Percentiles rank a stretch among this genome's conserved stretches.
phyloP scores from a whole-genome alignment of 2,797 vertebrate species.

The Xyrichtys novacula region DNA sequence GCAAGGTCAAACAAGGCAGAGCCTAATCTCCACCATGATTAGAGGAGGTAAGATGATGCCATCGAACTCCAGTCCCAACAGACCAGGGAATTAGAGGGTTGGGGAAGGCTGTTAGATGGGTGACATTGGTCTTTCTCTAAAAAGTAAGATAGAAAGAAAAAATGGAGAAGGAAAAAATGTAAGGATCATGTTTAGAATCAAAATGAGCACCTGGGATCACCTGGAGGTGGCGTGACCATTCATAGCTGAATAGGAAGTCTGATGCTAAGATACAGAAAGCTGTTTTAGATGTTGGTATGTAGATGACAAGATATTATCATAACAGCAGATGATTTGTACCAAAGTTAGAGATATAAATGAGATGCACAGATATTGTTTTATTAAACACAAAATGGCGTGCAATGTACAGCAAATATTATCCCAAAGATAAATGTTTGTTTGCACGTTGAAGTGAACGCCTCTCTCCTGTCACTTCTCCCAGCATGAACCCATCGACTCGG shows the following conservation, averaged over 20 bases:
- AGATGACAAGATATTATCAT: too few species aligned
- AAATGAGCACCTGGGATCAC: slow-evolving; percentile 26
- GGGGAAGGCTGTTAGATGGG: slow-evolving; percentile 49
- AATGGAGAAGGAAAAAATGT: slow-evolving; percentile 4
- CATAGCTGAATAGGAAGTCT: slow-evolving; percentile 21
- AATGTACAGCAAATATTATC: slow-evolving; percentile 1
- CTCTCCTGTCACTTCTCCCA: slow-evolving; percentile 42
- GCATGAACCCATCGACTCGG: slow-evolving; percentile 48
- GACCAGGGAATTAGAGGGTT: slow-evolving; percentile 54
- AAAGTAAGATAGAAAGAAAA: slow-evolving; percentile 59
- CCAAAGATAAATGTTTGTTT: slow-evolving; percentile 47
- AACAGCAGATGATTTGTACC: neutral
- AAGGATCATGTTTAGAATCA: slow-evolving; percentile 50
- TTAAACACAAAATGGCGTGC: neutral
- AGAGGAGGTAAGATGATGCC: slow-evolving; percentile 47
- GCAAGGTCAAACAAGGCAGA: slow-evolving; percentile 59
- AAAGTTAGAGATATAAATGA: neutral
- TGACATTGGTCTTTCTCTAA: slow-evolving; percentile 69
- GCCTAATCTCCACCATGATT: slow-evolving; percentile 25
- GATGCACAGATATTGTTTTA: neutral
- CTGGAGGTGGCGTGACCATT: neutral
- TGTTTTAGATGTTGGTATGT: too few species aligned
- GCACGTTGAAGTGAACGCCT: slow-evolving; percentile 22
- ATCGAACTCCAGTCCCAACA: slow-evolving; percentile 42
- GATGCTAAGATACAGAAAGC: too few species aligned